Base-by-base conservation (phyloP, 2,113 vertebrate genomes). In the Nipponia nippon region DNA sequence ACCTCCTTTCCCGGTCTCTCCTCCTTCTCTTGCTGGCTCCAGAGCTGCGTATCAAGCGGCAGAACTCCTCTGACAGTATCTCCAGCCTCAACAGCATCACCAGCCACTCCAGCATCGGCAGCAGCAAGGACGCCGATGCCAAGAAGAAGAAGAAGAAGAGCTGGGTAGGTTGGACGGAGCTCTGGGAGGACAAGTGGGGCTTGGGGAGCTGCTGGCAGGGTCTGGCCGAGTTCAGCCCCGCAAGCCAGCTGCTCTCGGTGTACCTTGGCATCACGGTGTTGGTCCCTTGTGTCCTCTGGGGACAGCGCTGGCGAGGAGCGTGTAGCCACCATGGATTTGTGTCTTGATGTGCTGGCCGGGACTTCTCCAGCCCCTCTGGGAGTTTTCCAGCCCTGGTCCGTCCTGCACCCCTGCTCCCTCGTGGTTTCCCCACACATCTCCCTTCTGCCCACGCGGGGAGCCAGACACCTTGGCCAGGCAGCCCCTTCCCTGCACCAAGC, bases 131-230 rank as follows among this genome's bases (percentile, higher is more conserved):
- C 0, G 98, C 99, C 2, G 99, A 99, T 0, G 99, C 99, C 47
- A 99, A 99, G 95, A 99, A 99, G 97, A 99, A 99, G 97, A 99
- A 99, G 92, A 99, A 99, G 72, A 99, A 99, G 97, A 99, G 99
- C 95, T 99, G 99, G 99, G 99, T 99, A 98, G 94, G 99, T 97
- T 34, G 63, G 55, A 40, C 6, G 8, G 29, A 36, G 15, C 0
- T 1, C 12, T 75, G 72, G 25, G 42, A 44, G 13, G 36, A 85
- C 34, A 23, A n/a, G 3, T 1, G 11, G n/a, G 34, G n/a, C 14
- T 47, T 82, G 61, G 71, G 78, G 38, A 82, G 76, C 47, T 1
- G 7, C 27, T 69, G 77, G 30, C 58, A 34, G 61, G 40, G 46
- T 75, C 47, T 87, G 52, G 26, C 18, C 4, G 3, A 30, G 36